These are phyloP conservation scores for Pelecanoides urinatrix DNA, from an alignment of 2,113 vertebrate species.

Conservation along the genomic window DNA sequence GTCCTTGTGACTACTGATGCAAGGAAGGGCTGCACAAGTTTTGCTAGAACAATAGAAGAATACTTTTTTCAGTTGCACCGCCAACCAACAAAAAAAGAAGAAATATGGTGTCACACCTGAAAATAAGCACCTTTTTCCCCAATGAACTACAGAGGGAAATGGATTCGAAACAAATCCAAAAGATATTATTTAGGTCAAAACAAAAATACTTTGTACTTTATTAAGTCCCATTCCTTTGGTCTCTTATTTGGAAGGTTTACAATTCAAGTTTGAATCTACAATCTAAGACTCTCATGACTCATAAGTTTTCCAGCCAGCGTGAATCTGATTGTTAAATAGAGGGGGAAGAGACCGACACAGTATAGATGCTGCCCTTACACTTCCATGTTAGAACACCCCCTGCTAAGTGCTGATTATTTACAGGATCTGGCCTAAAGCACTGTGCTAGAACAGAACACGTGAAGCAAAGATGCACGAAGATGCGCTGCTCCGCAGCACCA, in stretches of 20 bases:
- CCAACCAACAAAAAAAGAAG: not conserved
- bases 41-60: not conserved
- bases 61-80: not conserved
- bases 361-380: accelerated
- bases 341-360: accelerated
- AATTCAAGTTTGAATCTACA: not conserved
- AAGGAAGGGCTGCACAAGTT: not conserved
- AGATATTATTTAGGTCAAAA: not conserved
- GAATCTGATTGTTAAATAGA: not conserved
- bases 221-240: not conserved
- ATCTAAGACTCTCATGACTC: not conserved
- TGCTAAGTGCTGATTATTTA: not conserved
- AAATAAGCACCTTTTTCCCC: not conserved
- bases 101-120: not conserved
- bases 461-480: not conserved
- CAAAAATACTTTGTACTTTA: not conserved
- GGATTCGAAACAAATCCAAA: not conserved
- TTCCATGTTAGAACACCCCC: accelerated
- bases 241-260: not conserved
- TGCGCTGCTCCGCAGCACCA: accelerated
- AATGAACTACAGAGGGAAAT: not conserved
- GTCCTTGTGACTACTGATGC: not conserved
- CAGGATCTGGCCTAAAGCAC: not conserved
- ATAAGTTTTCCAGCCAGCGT: not conserved
- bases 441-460: too few relatives aligned